Conservation (phyloP, 2,113 vertebrate genomes). For the Meriones unguiculatus region DNA sequence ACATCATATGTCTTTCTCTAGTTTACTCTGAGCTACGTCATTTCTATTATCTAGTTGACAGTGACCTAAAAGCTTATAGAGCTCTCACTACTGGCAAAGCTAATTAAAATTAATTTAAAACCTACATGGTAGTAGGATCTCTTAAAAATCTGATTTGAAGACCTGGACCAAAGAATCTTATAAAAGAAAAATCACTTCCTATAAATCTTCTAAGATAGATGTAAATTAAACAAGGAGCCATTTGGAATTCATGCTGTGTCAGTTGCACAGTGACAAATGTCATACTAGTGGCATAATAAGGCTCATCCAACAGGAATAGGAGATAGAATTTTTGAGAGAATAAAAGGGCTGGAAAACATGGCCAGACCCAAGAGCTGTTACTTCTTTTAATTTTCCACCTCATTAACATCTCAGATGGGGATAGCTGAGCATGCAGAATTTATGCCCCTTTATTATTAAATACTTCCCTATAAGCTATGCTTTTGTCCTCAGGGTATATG, state of each 20-base stretch:
- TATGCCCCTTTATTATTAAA: slow-evolving; percentile 73
- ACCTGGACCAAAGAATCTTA: slow-evolving; percentile 43
- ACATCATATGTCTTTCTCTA: not conserved
- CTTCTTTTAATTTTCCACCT: slow-evolving; percentile 86
- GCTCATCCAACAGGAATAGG: slow-evolving; percentile 54
- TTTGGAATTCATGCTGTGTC: slow-evolving; percentile 32
- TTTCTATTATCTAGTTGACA: slow-evolving; percentile 1
- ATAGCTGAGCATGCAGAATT: slow-evolving; percentile 71
- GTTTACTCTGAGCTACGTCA: not conserved
- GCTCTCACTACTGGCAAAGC: not conserved
- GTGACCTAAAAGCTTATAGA: not conserved
- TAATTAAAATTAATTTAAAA: not conserved
- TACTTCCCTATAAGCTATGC: slow-evolving; percentile 59
- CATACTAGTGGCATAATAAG: slow-evolving; percentile 64
- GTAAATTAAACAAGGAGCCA: slow-evolving; percentile 57
- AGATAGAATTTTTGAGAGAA: slow-evolving; percentile 59
- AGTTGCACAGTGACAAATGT: slow-evolving; percentile 56
- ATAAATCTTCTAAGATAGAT: slow-evolving; percentile 56
- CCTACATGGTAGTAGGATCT: not conserved
- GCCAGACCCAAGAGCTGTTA: slow-evolving; percentile 72
- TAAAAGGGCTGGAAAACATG: slow-evolving; percentile 66
- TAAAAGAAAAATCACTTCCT: slow-evolving; percentile 78
- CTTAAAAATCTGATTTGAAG: not conserved
- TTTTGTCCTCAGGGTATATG: not conserved
- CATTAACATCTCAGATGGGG: slow-evolving; percentile 81